These are phyloP conservation scores for Trichonephila clavata DNA, from an alignment of 1,140 invertebrate species.

Conservation along the genomic window DNA sequence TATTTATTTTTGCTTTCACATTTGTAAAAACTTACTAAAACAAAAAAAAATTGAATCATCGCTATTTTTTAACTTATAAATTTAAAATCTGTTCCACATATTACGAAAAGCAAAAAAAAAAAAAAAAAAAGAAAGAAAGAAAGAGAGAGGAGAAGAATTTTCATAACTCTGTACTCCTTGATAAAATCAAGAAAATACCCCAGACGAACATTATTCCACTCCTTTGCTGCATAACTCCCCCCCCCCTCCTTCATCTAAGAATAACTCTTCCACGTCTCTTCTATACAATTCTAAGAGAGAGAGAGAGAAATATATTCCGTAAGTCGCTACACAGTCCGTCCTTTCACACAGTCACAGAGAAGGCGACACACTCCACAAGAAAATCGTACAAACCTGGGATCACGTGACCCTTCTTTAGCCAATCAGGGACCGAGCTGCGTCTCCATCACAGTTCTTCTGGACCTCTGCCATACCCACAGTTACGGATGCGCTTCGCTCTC, in stretches of 20 bases:
- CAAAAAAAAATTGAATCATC: no score
- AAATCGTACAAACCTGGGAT: constrained; percentile 72
- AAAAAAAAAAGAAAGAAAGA: no score
- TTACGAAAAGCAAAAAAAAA: no score
- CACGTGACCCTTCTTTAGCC: constrained; percentile 29
- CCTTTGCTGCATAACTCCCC: not conserved
- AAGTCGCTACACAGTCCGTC: not conserved
- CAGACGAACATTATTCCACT: no score
- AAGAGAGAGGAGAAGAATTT: no score
- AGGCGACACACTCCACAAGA: constrained; percentile 37
- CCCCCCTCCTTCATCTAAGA: not conserved
- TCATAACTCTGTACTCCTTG: no score
- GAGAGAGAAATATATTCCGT: constrained; percentile 7
- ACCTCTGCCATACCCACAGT: constrained; percentile 56
- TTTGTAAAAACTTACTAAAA: no score
- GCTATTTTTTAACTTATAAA: no score
- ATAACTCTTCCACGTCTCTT: constrained; percentile 12
- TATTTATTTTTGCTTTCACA: no score
- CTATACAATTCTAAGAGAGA: not conserved
- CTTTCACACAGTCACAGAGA: not conserved
- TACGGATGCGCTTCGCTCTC: constrained; percentile 28
- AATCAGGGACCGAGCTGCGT: constrained; percentile 1
- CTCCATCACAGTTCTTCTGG: constrained; percentile 51
- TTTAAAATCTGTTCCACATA: no score
- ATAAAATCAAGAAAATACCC: no score